Percentiles rank a stretch among this genome's conserved stretches.
Evolutionary conservation across 2,113 vertebrate genomes (phyloP).

Genomic region (Chunga burmeisteri): DNA sequence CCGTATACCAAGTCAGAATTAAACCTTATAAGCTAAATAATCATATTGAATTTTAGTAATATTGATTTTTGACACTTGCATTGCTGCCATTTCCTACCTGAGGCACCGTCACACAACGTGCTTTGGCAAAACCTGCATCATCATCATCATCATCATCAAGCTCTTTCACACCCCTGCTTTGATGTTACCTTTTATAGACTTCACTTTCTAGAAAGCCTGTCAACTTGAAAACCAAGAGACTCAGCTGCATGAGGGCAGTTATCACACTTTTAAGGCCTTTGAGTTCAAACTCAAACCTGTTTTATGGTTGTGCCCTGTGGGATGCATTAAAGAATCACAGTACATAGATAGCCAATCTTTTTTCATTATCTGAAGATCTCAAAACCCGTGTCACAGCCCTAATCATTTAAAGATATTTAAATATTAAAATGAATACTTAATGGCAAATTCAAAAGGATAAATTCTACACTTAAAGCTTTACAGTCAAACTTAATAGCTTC

Average conservation of each 20-base stretch:
- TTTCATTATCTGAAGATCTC: not conserved
- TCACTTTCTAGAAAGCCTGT: not conserved
- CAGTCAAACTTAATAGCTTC: not conserved
- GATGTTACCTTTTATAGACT: not conserved
- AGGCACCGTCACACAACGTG: not conserved
- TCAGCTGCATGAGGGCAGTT: not conserved
- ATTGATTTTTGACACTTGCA: not conserved
- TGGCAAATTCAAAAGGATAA: not conserved
- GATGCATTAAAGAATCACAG: not conserved
- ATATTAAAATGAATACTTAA: not conserved
- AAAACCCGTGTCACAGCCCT: not conserved
- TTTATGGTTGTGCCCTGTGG: not conserved
- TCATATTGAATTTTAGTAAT: not conserved
- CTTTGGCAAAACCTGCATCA: not conserved
- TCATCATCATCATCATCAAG: not conserved
- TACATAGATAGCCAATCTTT: not conserved
- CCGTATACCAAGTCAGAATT: not conserved
- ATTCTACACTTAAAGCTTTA: not conserved
- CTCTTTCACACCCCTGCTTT: not conserved
- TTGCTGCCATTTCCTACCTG: not conserved
- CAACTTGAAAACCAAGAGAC: not conserved
- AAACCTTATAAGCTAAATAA: not conserved
- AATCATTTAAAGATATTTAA: not conserved
- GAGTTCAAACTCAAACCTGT: not conserved
- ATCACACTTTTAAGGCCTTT: not conserved